These are phyloP conservation scores for Cantharis flavilabris DNA, from an alignment of 2,888 invertebrate species.

Conservation along the genomic window DNA sequence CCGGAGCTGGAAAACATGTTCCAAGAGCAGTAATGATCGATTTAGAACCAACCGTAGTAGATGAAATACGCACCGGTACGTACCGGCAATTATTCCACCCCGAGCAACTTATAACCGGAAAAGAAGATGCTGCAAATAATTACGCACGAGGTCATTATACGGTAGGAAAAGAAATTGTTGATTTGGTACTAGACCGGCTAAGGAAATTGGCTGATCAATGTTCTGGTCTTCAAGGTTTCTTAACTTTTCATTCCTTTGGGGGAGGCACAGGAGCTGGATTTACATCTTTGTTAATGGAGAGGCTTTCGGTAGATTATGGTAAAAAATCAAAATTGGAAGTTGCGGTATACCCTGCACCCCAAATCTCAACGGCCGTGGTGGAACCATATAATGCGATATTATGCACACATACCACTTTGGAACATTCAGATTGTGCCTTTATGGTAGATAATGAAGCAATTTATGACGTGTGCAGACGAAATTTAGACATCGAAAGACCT, in stretches of 20 bases:
- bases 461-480: conserved; percentile 62
- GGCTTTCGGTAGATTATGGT: conserved; percentile 88
- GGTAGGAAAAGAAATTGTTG: conserved; percentile 74
- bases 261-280: conserved; percentile 92
- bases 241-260: conserved; percentile 93
- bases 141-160: conserved; percentile 84
- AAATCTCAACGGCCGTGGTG: conserved; percentile 60
- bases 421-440: conserved; percentile 66
- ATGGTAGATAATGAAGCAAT: conserved; percentile 58
- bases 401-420: conserved; percentile 65
- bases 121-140: conserved; percentile 85
- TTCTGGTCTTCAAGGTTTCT: conserved; percentile 78
- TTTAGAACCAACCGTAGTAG: conserved; percentile 69
- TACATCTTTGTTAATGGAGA: conserved; percentile 89
- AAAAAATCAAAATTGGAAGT: conserved; percentile 59
- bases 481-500: conserved; percentile 65
- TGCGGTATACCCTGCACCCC: conserved; percentile 87
- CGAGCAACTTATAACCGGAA: conserved; percentile 87
- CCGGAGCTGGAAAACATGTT: conserved; percentile 62
- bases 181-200: conserved; percentile 67
- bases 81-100: conserved; percentile 88
- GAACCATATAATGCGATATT: conserved; percentile 68
- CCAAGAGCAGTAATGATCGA: conserved; percentile 69
- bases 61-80: conserved; percentile 64
- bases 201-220: conserved; percentile 76